phyloP scores from a whole-genome alignment of 2,113 vertebrate species.

The Pimephales promelas region DNA sequence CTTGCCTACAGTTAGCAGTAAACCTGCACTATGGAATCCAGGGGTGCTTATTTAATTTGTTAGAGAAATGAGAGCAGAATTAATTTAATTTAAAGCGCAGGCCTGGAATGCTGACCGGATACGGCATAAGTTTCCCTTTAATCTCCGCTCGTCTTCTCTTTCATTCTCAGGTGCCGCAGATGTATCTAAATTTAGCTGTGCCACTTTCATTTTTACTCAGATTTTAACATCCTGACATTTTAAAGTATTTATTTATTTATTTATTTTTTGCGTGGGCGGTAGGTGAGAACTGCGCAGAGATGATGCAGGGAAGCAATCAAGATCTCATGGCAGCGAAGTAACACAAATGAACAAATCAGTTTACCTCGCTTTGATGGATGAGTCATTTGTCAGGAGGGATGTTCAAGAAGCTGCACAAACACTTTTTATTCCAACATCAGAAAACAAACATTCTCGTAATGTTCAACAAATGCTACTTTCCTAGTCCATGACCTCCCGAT shows the following conservation, averaged over 20 bases:
- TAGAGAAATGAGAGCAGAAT: slow-evolving; percentile 25
- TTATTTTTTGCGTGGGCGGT: neutral
- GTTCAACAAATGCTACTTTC: slow-evolving; percentile 29
- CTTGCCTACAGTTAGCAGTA: slow-evolving; percentile 1
- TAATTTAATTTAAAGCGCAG: slow-evolving; percentile 20
- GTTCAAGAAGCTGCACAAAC: slow-evolving; percentile 22
- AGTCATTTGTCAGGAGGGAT: slow-evolving; percentile 40
- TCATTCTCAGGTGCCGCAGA: slow-evolving; percentile 19
- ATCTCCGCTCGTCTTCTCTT: neutral
- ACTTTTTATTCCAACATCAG: slow-evolving; percentile 30
- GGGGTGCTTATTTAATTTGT: slow-evolving; percentile 30
- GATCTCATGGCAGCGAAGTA: slow-evolving; percentile 28
- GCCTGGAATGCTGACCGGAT: slow-evolving; percentile 2
- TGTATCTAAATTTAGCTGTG: slow-evolving; percentile 18
- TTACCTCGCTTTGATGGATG: slow-evolving; percentile 45
- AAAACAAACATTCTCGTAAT: slow-evolving; percentile 28
- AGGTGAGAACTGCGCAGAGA: slow-evolving; percentile 11
- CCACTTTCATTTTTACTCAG: slow-evolving; percentile 17
- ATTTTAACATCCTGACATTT: slow-evolving; percentile 32
- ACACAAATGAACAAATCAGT: slow-evolving; percentile 41
- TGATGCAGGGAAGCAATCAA: slow-evolving; percentile 43
- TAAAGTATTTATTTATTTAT: slow-evolving; percentile 9
- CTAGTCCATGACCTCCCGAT: slow-evolving; percentile 29
- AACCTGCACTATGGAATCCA: slow-evolving; percentile 22
- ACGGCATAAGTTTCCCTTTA: neutral